Base-by-base conservation (phyloP, 2,113 vertebrate species). In the Misgurnus anguillicaudatus region DNA sequence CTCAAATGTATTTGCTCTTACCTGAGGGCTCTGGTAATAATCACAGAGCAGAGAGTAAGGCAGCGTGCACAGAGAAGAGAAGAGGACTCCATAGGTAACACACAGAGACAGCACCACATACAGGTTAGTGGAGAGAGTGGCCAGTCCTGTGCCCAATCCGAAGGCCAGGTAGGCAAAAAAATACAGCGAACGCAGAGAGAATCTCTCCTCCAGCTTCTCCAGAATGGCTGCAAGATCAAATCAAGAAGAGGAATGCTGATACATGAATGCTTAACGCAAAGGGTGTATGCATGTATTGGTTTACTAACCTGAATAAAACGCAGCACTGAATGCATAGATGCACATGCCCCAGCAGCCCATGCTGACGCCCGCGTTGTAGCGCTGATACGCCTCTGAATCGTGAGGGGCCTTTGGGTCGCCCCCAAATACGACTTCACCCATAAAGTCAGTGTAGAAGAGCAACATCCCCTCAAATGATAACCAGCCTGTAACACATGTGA, bases 291-390 rank as follows among this genome's bases (percentile, higher is more conserved):
- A 36, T 38, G 3, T 4, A 38, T 51, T 2, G 13, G 11, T 11
- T 72, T n/a, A 69, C 77, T 85, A 86, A 98, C 98, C 98, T 94
- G 98, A 98, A 86, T 99, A 99, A 84, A 98, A 93, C 83, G 98
- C 97, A 16, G 98, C 97, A 77, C 96, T 99, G 91, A 98, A 99
- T 83, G 98, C 97, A 64, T 98, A 98, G 89, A 98, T 95, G 87
- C 98, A 99, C 97, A 99, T 96, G 3, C 97, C 98, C 98, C 98
- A 99, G 93, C 98, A 99, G 88, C 98, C 97, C 95, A 95, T 94
- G 88, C 93, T 97, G 75, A 99, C 96, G 1, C 98, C 98, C 1
- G 94, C 91, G 58, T 95, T 99, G 93, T 99, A 99, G 62, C 92
- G 96, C 85, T 93, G 92, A 66, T 96, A 98, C 1, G 92, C 96